Percentiles rank a stretch among this genome's conserved stretches.
phyloP scores from a whole-genome alignment of 2,888 invertebrate genomes.

The Orthosia gracilis region DNA sequence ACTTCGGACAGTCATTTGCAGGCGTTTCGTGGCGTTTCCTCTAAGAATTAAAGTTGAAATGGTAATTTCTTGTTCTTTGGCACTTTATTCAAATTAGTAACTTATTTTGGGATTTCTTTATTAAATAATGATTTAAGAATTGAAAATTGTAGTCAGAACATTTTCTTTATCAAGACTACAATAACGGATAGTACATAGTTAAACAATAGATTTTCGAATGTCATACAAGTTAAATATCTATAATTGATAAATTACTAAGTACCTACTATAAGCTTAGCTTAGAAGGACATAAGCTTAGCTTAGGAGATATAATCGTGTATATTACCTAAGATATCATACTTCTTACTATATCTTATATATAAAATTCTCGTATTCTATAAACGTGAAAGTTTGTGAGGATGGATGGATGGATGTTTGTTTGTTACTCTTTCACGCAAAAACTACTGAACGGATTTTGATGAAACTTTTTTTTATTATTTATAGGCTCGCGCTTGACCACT shows the following conservation, averaged over 20 bases:
- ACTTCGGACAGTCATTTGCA: conserved; percentile 72
- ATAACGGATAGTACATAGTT: background rate
- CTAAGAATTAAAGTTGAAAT: conserved; percentile 74
- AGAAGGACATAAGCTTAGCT: too few relatives aligned
- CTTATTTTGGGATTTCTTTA: conserved; percentile 55
- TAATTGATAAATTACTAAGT: background rate
- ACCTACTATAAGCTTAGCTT: background rate
- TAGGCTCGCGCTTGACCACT: too few relatives aligned
- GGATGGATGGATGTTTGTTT: too few relatives aligned
- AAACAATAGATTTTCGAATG: background rate
- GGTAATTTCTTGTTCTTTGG: conserved; percentile 71
- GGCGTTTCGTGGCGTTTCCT: conserved; percentile 73
- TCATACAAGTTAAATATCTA: background rate
- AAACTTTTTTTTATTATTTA: too few relatives aligned
- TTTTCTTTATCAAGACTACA: conserved; percentile 9
- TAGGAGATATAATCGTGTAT: conserved; percentile 8
- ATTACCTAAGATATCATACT: conserved; percentile 1
- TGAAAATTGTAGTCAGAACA: conserved; percentile 15
- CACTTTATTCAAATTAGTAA: conserved; percentile 63
- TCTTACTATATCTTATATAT: too few relatives aligned
- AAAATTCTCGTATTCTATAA: too few relatives aligned
- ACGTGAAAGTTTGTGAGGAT: too few relatives aligned
- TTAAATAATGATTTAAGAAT: conserved; percentile 46
- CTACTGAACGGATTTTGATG: too few relatives aligned
- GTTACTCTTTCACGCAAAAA: too few relatives aligned